Evolutionary conservation across 2,888 invertebrate species (phyloP).

Genomic region (Andrena marginata): DNA sequence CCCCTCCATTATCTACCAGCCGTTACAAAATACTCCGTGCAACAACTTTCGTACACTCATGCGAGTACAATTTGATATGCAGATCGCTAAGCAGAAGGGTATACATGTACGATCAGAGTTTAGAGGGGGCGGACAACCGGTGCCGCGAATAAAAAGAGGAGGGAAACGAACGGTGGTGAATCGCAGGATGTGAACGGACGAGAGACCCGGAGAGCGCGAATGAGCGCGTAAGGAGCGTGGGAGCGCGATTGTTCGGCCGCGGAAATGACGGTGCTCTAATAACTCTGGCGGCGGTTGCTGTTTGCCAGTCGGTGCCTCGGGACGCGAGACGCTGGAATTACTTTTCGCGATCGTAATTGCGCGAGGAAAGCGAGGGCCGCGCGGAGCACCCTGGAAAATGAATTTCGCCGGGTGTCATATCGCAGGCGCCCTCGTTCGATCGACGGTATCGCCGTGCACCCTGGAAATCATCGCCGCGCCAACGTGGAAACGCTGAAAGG

Average conservation of each 20-base stretch:
- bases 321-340: slow-evolving; percentile 40
- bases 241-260: slow-evolving; percentile 76
- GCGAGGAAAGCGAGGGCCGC: background rate
- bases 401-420: slow-evolving; percentile 9
- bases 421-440: slow-evolving; percentile 1
- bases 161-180: slow-evolving; percentile 76
- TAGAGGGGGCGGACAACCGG: slow-evolving; percentile 2
- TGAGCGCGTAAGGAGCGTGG: slow-evolving; percentile 75
- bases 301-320: slow-evolving; percentile 43
- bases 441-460: background rate
- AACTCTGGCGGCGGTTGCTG: slow-evolving; percentile 39
- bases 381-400: slow-evolving; percentile 21
- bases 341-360: slow-evolving; percentile 52
- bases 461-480: slow-evolving; percentile 1
- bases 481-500: background rate
- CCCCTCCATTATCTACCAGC: too few species aligned
- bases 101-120: background rate
- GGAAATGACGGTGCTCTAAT: slow-evolving; percentile 67
- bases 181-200: slow-evolving; percentile 83
- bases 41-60: too few species aligned
- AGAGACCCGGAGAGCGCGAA: slow-evolving; percentile 67
- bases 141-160: slow-evolving; percentile 72
- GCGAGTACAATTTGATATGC: too few species aligned
- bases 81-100: background rate
- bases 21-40: too few species aligned